Conservation (phyloP, 2,888 invertebrate species). For the Frankliniella fusca region DNA sequence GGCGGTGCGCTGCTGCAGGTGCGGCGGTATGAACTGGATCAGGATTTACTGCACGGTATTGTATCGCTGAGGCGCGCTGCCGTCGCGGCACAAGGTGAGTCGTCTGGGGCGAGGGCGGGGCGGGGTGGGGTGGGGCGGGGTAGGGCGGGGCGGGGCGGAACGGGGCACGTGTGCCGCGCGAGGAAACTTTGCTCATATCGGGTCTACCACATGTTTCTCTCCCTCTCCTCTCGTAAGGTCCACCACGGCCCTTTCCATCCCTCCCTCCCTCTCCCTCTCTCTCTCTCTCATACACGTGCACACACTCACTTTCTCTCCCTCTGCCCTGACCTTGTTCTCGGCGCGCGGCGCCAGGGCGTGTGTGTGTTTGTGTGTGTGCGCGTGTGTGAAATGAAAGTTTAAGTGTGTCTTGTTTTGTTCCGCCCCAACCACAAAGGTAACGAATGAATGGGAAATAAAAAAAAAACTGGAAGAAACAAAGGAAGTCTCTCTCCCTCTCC, state of each 20-base stretch:
- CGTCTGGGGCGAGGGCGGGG: not conserved
- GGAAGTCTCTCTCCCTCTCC: too few species aligned
- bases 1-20: too few species aligned
- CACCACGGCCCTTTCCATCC: not conserved
- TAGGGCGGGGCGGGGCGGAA: not conserved
- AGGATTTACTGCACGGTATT: not conserved
- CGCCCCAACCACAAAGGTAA: not conserved
- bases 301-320: not conserved
- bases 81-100: too few species aligned
- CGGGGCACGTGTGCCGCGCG: not conserved
- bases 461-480: not conserved
- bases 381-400: not conserved
- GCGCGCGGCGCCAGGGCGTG: not conserved
- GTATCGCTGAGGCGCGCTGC: not conserved
- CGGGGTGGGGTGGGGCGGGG: not conserved
- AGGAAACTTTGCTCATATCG: not conserved
- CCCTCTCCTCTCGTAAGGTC: not conserved
- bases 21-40: not conserved
- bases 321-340: not conserved
- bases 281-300: not conserved
- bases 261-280: not conserved
- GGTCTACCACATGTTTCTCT: conserved; percentile 1
- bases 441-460: not conserved
- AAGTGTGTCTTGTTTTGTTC: not conserved
- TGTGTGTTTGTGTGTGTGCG: not conserved